phyloP scores from a whole-genome alignment of 2,113 vertebrate genomes.

The Lutjanus erythropterus region DNA sequence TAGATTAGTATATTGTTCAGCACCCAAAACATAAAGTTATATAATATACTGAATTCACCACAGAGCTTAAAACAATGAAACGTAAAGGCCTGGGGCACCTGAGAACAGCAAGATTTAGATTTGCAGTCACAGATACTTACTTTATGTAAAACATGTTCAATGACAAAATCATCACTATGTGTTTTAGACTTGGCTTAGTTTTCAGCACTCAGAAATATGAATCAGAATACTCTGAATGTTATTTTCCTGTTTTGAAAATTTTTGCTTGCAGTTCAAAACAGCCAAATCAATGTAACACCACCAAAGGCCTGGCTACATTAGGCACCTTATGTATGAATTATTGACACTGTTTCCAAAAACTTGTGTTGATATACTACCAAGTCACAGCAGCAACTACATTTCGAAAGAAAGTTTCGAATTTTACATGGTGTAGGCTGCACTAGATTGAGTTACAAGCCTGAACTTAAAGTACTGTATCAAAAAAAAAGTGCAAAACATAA shows the following conservation, averaged over 20 bases:
- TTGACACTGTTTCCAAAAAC: background rate
- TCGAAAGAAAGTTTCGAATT: background rate
- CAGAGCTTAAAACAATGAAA: background rate
- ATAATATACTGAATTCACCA: background rate
- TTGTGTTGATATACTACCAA: background rate
- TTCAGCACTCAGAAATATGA: background rate
- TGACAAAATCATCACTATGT: background rate
- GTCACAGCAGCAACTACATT: too few species aligned
- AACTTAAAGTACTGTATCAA: background rate
- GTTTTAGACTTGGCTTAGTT: background rate
- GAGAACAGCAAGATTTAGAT: background rate
- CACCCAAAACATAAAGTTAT: background rate
- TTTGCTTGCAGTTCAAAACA: conserved; percentile 4
- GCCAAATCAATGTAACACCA: background rate
- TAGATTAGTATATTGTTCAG: background rate
- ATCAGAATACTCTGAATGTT: background rate
- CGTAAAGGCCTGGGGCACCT: background rate
- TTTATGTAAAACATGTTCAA: background rate
- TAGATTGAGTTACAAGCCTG: background rate
- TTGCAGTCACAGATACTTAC: background rate
- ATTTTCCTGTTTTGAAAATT: background rate
- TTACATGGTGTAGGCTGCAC: background rate
- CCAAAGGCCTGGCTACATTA: background rate
- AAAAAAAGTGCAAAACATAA: background rate
- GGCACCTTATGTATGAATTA: background rate